Evolutionary conservation across 2,888 invertebrate species (phyloP).

Genomic region (Drosophila parthenogenetica): DNA sequence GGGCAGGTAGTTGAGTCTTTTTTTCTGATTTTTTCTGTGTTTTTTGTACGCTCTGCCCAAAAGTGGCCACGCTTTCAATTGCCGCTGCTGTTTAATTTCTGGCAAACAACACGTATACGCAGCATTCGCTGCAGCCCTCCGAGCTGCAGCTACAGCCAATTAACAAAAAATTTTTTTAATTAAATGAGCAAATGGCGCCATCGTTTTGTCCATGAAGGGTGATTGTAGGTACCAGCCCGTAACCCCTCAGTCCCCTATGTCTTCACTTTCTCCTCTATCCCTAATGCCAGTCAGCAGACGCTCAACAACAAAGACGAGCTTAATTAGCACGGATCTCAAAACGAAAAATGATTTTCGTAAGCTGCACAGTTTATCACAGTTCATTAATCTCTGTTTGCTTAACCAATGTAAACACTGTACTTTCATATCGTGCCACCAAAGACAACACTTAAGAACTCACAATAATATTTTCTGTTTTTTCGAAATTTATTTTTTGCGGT

Average conservation of each 20-base stretch:
- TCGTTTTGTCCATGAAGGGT: constrained; percentile 9
- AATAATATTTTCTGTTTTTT: constrained; percentile 18
- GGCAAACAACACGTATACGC: constrained; percentile 38
- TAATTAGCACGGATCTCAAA: constrained; percentile 11
- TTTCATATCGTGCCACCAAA: constrained; percentile 1
- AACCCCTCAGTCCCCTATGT: background rate
- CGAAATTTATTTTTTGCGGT: background rate
- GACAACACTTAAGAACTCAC: constrained; percentile 10
- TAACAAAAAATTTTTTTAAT: constrained; percentile 60
- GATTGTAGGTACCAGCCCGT: constrained; percentile 2
- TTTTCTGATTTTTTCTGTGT: background rate
- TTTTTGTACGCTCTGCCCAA: background rate
- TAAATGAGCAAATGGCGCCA: constrained; percentile 53
- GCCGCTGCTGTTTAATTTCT: constrained; percentile 23
- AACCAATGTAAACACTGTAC: constrained; percentile 23
- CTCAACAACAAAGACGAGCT: constrained; percentile 4
- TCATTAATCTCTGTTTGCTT: constrained; percentile 2
- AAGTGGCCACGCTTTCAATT: constrained; percentile 26
- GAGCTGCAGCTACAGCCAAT: constrained; percentile 45
- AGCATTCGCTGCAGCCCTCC: constrained; percentile 1
- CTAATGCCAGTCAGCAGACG: background rate
- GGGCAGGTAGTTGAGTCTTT: constrained; percentile 11
- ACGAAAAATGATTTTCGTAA: background rate
- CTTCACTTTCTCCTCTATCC: background rate
- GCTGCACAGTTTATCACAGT: constrained; percentile 15